Percentiles rank a stretch among this genome's conserved stretches.
Evolutionary conservation across 2,113 vertebrate species (phyloP).

Genomic region (Crotalus helleri): DNA sequence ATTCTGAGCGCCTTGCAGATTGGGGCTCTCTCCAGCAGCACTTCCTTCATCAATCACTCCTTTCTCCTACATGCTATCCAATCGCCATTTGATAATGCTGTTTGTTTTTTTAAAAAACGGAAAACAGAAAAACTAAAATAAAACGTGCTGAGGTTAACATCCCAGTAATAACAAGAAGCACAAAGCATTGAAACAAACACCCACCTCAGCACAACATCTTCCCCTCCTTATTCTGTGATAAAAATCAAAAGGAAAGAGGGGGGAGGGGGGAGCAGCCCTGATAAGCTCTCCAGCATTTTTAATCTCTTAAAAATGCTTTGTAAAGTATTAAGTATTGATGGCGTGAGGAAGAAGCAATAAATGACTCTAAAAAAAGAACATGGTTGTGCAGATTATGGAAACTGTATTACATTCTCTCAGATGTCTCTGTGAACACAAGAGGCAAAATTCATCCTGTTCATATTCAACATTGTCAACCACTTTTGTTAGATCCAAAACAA

Average conservation of each 20-base stretch:
- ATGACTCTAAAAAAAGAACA: conserved; percentile 15
- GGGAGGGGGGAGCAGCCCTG: background rate
- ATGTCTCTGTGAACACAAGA: background rate
- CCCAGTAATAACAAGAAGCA: conserved; percentile 10
- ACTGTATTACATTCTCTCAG: background rate
- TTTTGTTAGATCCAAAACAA: background rate
- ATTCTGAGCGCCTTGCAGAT: conserved; percentile 9
- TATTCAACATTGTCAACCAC: conserved; percentile 4
- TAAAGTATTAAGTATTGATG: background rate
- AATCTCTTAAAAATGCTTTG: background rate
- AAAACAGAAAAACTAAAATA: conserved; percentile 38
- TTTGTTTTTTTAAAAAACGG: conserved; percentile 16
- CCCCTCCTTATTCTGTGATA: conserved; percentile 12
- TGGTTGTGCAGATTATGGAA: conserved; percentile 31
- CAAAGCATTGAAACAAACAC: conserved; percentile 17
- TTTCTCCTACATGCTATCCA: conserved; percentile 20
- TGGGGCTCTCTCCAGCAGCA: conserved; percentile 6
- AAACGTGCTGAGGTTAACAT: conserved; percentile 27
- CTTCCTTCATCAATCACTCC: conserved; percentile 40
- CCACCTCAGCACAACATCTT: conserved; percentile 25
- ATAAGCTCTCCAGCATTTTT: conserved; percentile 17
- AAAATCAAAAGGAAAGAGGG: background rate
- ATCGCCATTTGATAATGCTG: conserved; percentile 8
- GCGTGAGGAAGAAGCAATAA: background rate
- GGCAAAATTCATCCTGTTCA: background rate